phyloP scores from a whole-genome alignment of 2,888 invertebrate species.

The Pseudococcus viburni region DNA sequence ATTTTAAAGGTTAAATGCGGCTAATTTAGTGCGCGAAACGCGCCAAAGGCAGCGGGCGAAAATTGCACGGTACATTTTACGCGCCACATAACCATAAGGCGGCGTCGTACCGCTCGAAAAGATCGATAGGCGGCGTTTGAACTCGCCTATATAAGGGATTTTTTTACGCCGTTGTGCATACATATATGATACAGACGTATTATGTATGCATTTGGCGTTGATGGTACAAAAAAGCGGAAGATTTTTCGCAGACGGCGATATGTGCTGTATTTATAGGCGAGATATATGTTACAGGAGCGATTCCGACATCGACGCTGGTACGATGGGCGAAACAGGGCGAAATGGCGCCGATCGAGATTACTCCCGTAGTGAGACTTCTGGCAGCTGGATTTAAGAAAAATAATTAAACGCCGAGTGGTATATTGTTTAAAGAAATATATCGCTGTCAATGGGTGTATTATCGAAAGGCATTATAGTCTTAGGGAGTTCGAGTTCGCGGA shows the following conservation, averaged over 20 bases:
- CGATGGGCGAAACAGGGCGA: neutral
- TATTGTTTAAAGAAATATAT: neutral
- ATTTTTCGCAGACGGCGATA: neutral
- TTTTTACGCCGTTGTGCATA: neutral
- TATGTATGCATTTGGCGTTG: too few species aligned
- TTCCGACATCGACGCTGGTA: neutral
- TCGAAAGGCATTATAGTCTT: neutral
- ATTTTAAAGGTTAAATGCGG: conserved; percentile 27
- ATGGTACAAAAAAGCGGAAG: neutral
- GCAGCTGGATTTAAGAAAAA: neutral
- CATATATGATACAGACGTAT: neutral
- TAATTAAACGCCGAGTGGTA: neutral
- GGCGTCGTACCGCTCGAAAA: neutral
- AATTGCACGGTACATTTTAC: neutral
- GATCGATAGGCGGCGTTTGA: neutral
- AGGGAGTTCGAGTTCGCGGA: too few species aligned
- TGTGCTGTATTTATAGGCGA: neutral
- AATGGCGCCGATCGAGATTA: conserved; percentile 8
- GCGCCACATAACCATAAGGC: neutral
- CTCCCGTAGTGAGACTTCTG: conserved; percentile 8
- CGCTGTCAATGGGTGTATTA: neutral
- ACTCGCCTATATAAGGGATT: neutral
- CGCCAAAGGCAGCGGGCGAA: neutral
- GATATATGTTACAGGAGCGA: neutral
- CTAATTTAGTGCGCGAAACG: conserved; percentile 17